Conservation (phyloP, 2,797 vertebrate species). For the Rhinatrema bivittatum region DNA sequence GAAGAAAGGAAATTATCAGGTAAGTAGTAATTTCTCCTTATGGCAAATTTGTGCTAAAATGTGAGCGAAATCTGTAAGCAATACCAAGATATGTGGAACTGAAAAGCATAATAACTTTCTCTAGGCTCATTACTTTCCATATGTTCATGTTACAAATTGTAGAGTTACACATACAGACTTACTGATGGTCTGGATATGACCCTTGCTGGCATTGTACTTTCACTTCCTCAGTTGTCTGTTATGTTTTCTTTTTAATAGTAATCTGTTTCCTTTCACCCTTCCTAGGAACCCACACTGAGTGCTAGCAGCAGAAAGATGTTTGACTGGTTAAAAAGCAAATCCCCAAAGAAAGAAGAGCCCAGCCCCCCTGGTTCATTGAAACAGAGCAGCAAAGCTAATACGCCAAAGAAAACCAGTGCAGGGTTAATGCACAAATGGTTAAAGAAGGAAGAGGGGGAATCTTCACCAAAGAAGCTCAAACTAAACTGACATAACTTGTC, state of each 20-base stretch:
- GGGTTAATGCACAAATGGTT: constrained; percentile 51
- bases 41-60: no score
- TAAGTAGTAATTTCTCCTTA: no score
- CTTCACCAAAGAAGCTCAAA: constrained; percentile 54
- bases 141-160: no score
- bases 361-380: constrained; percentile 39
- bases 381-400: constrained; percentile 33
- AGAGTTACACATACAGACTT: no score
- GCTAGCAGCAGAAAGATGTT: constrained; percentile 75
- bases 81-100: no score
- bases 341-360: constrained; percentile 54
- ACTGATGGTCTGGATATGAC: no score
- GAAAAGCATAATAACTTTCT: no score
- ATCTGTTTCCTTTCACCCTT: background rate
- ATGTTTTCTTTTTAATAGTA: constrained; percentile 8
- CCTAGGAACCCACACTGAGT: constrained; percentile 59
- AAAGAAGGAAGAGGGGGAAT: constrained; percentile 27
- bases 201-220: no score
- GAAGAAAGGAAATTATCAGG: no score
- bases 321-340: constrained; percentile 69
- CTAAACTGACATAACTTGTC: constrained; percentile 19
- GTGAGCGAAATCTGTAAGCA: no score
- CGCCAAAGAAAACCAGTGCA: constrained; percentile 28
- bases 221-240: accelerated
- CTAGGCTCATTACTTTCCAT: no score